Base-by-base conservation (phyloP, 2,113 vertebrate species). In the Oenanthe oenanthe region DNA sequence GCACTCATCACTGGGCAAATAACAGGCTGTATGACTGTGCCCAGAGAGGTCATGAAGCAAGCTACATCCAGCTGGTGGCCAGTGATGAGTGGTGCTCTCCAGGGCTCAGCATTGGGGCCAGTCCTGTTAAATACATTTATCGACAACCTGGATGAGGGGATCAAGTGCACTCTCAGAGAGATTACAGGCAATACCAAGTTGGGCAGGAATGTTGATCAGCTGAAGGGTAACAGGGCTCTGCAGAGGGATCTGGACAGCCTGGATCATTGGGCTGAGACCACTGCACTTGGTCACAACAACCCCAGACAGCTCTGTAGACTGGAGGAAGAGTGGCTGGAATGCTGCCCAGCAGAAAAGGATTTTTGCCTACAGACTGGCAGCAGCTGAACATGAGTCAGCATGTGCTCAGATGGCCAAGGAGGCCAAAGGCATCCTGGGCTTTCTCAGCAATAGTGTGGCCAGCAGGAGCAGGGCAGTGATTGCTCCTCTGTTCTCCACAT, bases 41-140 rank as follows among this genome's bases (percentile, higher is more conserved):
- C 31, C 45, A 43, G 21, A 51, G 31, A 0, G 0, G 21, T 25
- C 36, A 36, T 2, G 36, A 36, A 58, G 53, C 26, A 67, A 43
- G 56, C 14, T 26, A 66, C 17, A 75, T 26, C 25, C 43, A 66
- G 36, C 19, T 34, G 43, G 61, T 17, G 43, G 17, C 45, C 4
- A 1, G 9, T 12, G 26, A 32, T 0, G 0, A 65, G 32, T 22
- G 13, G 6, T 22, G 13, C 4, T 51, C 53, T 43, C 17, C 36
- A 21, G 11, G 31, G 14, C 17, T 51, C 36, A 51, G 53, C 21
- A 21, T 0, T 58, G 31, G 31, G 31, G 13, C 45, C 61, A 58
- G 43, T 50, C 34, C 26, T 58, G 7, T 26, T 40, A 31, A 58
- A 58, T 7, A 21, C 4, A 42, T 51, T 57, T 43, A 36, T 32